A percentile compares a stretch with the other conserved stretches of the same genome.
These are phyloP conservation scores for Oxytorus armatus DNA, from an alignment of 2,888 invertebrate species.

Conservation along the genomic window DNA sequence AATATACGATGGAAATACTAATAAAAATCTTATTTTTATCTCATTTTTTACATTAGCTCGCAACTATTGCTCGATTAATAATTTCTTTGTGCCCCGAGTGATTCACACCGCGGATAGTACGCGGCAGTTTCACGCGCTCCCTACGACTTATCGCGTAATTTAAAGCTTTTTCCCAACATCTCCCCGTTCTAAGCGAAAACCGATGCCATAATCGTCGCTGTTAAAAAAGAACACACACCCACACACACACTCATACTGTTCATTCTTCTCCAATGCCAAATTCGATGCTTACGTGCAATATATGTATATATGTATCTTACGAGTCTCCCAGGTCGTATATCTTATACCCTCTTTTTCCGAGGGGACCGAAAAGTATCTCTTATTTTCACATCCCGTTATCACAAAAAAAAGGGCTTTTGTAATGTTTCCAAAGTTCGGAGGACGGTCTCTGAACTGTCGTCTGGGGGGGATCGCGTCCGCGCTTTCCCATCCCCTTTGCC, in stretches of 20 bases:
- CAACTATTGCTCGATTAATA: too few species aligned
- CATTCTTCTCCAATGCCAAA: not conserved
- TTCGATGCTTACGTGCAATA: not conserved
- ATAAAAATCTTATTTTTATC: too few species aligned
- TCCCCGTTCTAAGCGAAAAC: slow-evolving; percentile 80
- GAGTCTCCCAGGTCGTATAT: slow-evolving; percentile 6
- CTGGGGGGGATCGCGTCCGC: slow-evolving; percentile 8
- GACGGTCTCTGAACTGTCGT: slow-evolving; percentile 41
- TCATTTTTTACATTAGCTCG: too few species aligned
- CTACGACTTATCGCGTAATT: slow-evolving; percentile 33
- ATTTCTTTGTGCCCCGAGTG: not conserved
- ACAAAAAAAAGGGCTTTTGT: slow-evolving; percentile 20
- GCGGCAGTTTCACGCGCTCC: not conserved
- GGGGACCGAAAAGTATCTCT: slow-evolving; percentile 45
- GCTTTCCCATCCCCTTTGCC: slow-evolving; percentile 27
- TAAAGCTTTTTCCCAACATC: slow-evolving; percentile 72
- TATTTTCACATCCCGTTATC: slow-evolving; percentile 50
- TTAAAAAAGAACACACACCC: slow-evolving; percentile 21
- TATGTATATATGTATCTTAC: not conserved
- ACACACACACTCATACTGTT: not conserved
- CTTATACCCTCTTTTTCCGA: not conserved
- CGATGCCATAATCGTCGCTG: slow-evolving; percentile 80
- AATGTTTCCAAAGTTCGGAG: slow-evolving; percentile 9
- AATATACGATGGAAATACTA: too few species aligned
- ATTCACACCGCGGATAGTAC: not conserved